Conservation (phyloP, 2,113 vertebrate genomes). For the Taurulus bubalis region DNA sequence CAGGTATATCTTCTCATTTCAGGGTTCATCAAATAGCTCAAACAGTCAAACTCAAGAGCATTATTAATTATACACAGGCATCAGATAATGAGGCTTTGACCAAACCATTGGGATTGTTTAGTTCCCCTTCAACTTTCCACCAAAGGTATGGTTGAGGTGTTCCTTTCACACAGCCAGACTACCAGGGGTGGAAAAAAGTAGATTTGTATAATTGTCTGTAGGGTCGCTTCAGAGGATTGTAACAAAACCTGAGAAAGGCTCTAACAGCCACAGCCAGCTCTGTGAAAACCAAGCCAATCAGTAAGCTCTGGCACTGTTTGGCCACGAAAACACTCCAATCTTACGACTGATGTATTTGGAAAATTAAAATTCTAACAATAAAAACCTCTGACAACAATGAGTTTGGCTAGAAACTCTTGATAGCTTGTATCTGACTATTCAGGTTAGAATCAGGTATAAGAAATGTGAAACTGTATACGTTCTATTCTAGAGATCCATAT, state of each 20-base stretch:
- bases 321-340: not conserved
- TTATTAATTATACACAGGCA: not conserved
- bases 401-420: no score
- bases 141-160: not conserved
- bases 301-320: constrained; percentile 1
- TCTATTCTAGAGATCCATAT: not conserved
- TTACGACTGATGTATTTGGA: not conserved
- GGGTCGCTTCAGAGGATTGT: constrained; percentile 14
- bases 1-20: not conserved
- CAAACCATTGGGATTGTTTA: not conserved
- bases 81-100: not conserved
- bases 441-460: not conserved
- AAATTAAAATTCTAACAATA: not conserved
- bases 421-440: not conserved
- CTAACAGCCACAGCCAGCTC: not conserved
- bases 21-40: not conserved
- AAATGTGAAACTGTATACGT: not conserved
- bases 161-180: constrained; percentile 16
- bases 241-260: constrained; percentile 36
- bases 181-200: not conserved
- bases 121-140: not conserved
- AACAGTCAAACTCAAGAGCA: constrained; percentile 1
- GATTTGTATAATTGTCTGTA: constrained; percentile 7
- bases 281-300: constrained; percentile 29
- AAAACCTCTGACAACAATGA: not conserved